Conservation (phyloP, 2,888 invertebrate genomes). For the Lasius fuliginosus region DNA sequence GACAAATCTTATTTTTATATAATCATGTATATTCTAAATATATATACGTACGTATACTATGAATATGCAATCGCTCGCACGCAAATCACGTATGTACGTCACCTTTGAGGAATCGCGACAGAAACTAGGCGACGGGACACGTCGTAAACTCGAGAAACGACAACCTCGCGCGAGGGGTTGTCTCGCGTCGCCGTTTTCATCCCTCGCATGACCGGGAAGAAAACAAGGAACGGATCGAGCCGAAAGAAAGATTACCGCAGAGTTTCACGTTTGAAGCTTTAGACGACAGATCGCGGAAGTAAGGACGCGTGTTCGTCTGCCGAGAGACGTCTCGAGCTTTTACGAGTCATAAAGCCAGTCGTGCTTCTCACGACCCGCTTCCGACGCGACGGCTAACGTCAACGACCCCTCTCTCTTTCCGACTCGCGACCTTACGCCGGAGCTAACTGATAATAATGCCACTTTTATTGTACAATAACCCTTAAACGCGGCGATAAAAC, state of each 20-base stretch:
- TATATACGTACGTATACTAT: background rate
- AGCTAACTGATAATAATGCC: conserved; percentile 86
- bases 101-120: conserved; percentile 18
- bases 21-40: background rate
- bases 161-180: conserved; percentile 3
- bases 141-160: conserved; percentile 34
- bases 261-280: conserved; percentile 56
- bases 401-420: conserved; percentile 70
- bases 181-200: background rate
- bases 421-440: conserved; percentile 74
- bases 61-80: background rate
- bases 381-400: conserved; percentile 63
- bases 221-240: background rate
- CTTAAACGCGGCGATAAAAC: conserved; percentile 85
- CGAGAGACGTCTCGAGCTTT: conserved; percentile 82
- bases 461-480: conserved; percentile 86
- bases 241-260: conserved; percentile 57
- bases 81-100: background rate
- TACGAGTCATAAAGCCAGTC: conserved; percentile 85
- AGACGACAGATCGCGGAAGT: conserved; percentile 40
- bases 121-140: background rate
- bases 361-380: conserved; percentile 84
- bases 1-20: background rate
- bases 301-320: conserved; percentile 74
- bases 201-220: background rate